Conservation (phyloP, 2,113 vertebrate species). For the Tupaia chinensis region DNA sequence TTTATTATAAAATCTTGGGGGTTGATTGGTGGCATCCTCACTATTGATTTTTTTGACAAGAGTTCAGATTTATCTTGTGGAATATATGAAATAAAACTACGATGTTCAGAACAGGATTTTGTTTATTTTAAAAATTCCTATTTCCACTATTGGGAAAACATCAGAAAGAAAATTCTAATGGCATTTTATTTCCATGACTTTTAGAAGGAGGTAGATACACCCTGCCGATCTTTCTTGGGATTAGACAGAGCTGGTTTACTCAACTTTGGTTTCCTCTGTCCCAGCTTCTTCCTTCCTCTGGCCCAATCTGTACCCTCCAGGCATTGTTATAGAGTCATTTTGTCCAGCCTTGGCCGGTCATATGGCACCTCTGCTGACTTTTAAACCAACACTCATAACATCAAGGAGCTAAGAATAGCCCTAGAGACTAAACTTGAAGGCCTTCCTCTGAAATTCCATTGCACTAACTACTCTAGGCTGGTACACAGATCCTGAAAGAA, state of each 20-base stretch:
- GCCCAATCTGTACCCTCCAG: neutral
- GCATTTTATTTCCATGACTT: neutral
- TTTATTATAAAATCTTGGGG: neutral
- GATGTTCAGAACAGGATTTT: neutral
- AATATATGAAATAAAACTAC: neutral
- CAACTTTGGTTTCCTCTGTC: constrained; percentile 26
- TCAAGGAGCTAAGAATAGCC: neutral
- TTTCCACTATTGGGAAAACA: neutral
- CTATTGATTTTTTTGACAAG: neutral
- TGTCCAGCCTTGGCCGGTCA: neutral
- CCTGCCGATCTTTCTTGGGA: neutral
- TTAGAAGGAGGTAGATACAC: neutral
- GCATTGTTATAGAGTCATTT: neutral
- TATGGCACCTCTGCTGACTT: neutral
- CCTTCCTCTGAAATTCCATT: neutral
- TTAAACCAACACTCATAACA: neutral
- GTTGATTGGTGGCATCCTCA: neutral
- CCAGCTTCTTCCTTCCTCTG: neutral
- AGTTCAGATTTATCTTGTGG: neutral
- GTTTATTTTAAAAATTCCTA: neutral
- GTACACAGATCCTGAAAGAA: too few relatives aligned
- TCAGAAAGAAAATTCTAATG: neutral
- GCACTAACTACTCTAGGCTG: neutral
- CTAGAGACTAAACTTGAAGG: neutral
- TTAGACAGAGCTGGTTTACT: neutral